Evolutionary conservation across 2,113 vertebrate genomes (phyloP).

Genomic region (Pelobates fuscus): DNA sequence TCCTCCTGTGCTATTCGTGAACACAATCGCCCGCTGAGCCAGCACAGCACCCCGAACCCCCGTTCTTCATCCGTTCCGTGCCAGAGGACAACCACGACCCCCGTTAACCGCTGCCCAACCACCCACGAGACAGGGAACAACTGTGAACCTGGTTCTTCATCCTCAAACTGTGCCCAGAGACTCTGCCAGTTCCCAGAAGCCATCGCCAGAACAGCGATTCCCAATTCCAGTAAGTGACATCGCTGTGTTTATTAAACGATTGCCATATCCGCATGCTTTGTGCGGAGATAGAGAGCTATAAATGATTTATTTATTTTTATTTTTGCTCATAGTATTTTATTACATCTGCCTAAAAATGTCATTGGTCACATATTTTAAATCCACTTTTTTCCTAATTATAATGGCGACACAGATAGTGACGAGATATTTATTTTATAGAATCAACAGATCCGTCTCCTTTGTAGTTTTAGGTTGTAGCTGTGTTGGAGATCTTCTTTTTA

Average conservation of each 20-base stretch:
- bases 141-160: conserved; percentile 4
- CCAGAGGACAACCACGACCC: not conserved
- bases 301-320: too few relatives aligned
- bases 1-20: conserved; percentile 19
- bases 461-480: too few relatives aligned
- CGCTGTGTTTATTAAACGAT: not conserved
- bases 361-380: too few relatives aligned
- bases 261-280: too few relatives aligned
- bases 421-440: too few relatives aligned
- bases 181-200: conserved; percentile 21
- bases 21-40: conserved; percentile 22
- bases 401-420: too few relatives aligned
- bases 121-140: conserved; percentile 16
- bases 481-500: too few relatives aligned
- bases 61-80: not conserved
- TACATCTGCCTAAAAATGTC: too few relatives aligned
- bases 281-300: too few relatives aligned
- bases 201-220: conserved; percentile 27
- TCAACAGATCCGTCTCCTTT: too few relatives aligned
- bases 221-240: conserved; percentile 21
- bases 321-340: too few relatives aligned
- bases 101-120: conserved; percentile 4
- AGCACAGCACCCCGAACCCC: not conserved
- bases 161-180: conserved; percentile 9
- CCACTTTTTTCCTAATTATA: too few relatives aligned